Base-by-base conservation (phyloP, 2,113 vertebrate genomes). In the Ailurus styani region DNA sequence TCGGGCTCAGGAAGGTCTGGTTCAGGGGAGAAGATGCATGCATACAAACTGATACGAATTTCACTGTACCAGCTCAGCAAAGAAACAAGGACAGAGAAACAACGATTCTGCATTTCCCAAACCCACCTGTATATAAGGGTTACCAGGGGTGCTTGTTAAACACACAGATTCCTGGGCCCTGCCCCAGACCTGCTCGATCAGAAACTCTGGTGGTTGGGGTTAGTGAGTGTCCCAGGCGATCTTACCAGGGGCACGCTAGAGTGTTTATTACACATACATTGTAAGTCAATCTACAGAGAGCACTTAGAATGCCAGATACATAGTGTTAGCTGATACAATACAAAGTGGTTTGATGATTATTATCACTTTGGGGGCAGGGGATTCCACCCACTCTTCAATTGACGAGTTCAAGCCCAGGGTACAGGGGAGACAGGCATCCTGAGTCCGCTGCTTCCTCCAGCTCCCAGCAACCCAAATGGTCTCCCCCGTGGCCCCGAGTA, bases 401-500 rank as follows among this genome's bases (percentile, higher is more conserved):
- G 7, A 50, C 15, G 34, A 83, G 75, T 23, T 50, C 15, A 37
- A 0, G 50, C 27, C 47, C 20, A 0, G 23, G 29, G n/a, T 4
- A 11, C 0, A 0, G 11, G 23, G 54, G 20, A 52, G 34, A 62
- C 1, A 2, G 20, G 18, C 9, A 2, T 34, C 47, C 47, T 6
- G 8, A 17, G 1, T 57, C 52, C 55, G 12, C n/a, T 73, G n/a
- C 55, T 55, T 57, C 52, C 42, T 37, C 29, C 15, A 21, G 40
- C 21, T 37, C 45, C 68, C 17, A 20, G 79, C 29, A 21, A 13
- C 47, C 5, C 1, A 1, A 25, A 34, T 1, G 23, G 37, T 47
- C 47, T 64, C 21, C n/a, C 1, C 37, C 40, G 23, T 2, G 7
- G 42, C 37, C 75, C 37, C 5, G 27, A 25, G 68, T 8, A 1